These are phyloP conservation scores for Antechinus flavipes DNA, from an alignment of 2,113 vertebrate genomes.

Conservation along the genomic window DNA sequence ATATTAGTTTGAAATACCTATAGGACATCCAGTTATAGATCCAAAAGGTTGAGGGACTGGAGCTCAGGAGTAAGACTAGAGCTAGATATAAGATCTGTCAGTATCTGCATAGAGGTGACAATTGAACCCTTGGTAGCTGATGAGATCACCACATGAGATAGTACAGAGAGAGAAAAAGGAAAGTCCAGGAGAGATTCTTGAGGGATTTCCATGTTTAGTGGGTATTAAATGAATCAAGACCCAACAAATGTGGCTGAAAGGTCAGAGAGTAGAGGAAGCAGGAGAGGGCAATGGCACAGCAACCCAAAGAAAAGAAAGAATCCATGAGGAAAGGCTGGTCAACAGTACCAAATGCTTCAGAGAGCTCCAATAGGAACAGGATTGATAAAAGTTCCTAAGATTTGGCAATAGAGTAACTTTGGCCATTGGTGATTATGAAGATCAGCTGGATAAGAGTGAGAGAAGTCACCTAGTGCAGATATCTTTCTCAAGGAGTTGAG, in stretches of 20 bases:
- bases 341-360: neutral
- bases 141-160: neutral
- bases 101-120: neutral
- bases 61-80: neutral
- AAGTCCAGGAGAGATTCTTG: neutral
- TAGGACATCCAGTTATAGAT: neutral
- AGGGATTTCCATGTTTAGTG: neutral
- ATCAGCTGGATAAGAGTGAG: neutral
- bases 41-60: neutral
- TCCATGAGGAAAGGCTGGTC: neutral
- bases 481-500: neutral
- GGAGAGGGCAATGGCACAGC: neutral
- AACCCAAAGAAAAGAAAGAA: neutral
- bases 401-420: neutral
- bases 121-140: neutral
- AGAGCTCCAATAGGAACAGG: neutral
- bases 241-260: neutral
- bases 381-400: neutral
- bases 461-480: neutral
- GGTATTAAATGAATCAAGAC: neutral
- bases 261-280: neutral
- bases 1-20: neutral
- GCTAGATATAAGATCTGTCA: neutral
- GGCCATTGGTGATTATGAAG: neutral
- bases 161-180: neutral